Evolutionary conservation across 30 jellyfish, hydroid and myxozoan species (phyloP).

Genomic region (Mastigias papua): DNA sequence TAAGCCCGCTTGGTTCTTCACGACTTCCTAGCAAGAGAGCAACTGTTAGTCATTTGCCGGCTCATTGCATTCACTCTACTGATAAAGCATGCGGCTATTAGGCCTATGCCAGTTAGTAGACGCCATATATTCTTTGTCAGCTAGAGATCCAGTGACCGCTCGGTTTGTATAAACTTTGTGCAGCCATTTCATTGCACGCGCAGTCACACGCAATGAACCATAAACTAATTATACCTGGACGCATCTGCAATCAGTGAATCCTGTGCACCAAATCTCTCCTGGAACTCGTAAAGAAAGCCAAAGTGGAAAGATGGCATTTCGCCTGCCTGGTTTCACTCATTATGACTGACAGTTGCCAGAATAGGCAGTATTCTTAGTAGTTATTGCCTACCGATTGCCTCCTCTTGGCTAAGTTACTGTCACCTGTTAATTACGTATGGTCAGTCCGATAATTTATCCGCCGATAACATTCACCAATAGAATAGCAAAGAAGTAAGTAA

Average conservation of each 20-base stretch:
- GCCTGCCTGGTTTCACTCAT: too few relatives aligned
- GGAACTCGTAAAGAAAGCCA: not conserved
- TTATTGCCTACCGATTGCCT: too few relatives aligned
- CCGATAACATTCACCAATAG: too few relatives aligned
- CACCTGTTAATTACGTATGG: too few relatives aligned
- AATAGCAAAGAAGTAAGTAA: too few relatives aligned
- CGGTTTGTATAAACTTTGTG: conserved; percentile 11
- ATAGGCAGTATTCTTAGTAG: too few relatives aligned
- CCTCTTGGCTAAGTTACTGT: too few relatives aligned
- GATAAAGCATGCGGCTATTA: not conserved
- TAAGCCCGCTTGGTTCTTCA: not conserved
- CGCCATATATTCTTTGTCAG: not conserved
- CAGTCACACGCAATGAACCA: conserved; percentile 10
- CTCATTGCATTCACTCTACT: too few relatives aligned
- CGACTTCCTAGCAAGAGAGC: not conserved
- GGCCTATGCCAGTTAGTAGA: not conserved
- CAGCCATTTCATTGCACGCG: not conserved
- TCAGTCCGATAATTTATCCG: too few relatives aligned
- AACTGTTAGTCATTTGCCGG: too few relatives aligned
- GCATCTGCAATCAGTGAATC: not conserved
- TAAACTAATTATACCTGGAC: not conserved
- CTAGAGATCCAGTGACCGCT: not conserved
- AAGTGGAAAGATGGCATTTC: too few relatives aligned
- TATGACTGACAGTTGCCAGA: too few relatives aligned
- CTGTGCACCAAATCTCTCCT: not conserved